Conservation (phyloP, 2,888 invertebrate genomes). For the Cremastobaeus sp. region DNA sequence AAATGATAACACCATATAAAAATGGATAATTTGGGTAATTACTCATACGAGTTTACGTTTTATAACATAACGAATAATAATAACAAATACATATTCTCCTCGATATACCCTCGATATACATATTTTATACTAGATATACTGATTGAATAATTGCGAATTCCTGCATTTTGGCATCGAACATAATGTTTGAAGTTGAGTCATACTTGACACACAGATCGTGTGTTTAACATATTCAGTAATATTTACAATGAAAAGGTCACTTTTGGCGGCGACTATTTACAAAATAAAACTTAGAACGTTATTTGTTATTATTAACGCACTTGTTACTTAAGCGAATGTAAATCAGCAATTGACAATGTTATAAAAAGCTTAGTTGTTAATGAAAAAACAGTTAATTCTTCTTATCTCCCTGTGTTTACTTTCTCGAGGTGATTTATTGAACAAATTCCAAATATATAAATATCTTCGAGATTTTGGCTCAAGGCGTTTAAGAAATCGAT, state of each 20-base stretch:
- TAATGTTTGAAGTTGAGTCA: slow-evolving; percentile 10
- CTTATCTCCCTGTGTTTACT: slow-evolving; percentile 7
- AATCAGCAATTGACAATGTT: slow-evolving; percentile 25
- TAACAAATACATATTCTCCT: too few relatives aligned
- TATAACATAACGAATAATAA: too few relatives aligned
- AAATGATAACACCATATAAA: too few relatives aligned
- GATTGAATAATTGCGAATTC: too few relatives aligned
- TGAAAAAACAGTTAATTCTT: slow-evolving; percentile 28
- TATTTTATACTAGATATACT: too few relatives aligned
- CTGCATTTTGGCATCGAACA: slow-evolving; percentile 2
- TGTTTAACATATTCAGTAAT: slow-evolving; percentile 5
- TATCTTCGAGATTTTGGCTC: neutral
- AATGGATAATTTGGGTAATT: too few relatives aligned
- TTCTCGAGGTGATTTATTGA: slow-evolving; percentile 10
- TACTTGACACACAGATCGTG: slow-evolving; percentile 10
- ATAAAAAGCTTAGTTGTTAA: slow-evolving; percentile 33
- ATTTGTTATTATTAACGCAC: slow-evolving; percentile 42
- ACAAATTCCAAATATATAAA: slow-evolving; percentile 13
- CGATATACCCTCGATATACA: too few relatives aligned
- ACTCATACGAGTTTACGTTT: too few relatives aligned
- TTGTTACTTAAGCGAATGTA: slow-evolving; percentile 18
- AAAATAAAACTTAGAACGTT: slow-evolving; percentile 16
- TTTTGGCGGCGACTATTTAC: slow-evolving; percentile 2
- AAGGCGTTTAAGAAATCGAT: neutral
- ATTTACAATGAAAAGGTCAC: slow-evolving; percentile 23